Evolutionary conservation across 1,140 invertebrate species (phyloP), one percentile per base, ranked within the genome.

Genomic region (Calephelis nemesis): DNA sequence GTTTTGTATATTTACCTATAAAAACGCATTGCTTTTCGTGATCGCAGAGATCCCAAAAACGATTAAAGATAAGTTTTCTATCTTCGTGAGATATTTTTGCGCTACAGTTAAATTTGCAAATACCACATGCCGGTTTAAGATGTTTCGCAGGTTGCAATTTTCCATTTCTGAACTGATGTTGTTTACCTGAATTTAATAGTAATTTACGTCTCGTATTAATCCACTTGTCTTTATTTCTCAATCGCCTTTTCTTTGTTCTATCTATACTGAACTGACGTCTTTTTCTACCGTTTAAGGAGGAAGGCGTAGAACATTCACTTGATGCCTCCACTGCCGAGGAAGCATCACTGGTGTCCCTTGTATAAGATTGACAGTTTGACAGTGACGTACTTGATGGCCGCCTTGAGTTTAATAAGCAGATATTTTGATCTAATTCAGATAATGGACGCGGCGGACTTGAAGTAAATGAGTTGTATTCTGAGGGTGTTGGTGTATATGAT

Each of bases 281-380:
- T 64, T 64, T 69, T 69, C 62, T 69, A 64, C 68, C 50, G 39
- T 69, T 69, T 69, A 58, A 64, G 0, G 62, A 64, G 49, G 62
- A 69, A 64, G 68, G 68, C 49, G 68, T 69, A 64, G 67, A 69
- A 64, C 62, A 69, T 64, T 69, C 68, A 64, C 68, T 64, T 69
- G 68, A 69, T 15, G 68, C 68, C 13, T 69, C 68, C 39, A 58
- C 62, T 64, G 68, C 68, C 62, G 68, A 69, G 47, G 68, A 69
- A 69, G 63, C 63, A 65, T 70, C 63, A 65, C 45, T 65, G 68
- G 63, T 65, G 15, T 62, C 15, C 5, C 11, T 60, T 50, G 13
- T 65, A 45, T 13, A 48, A 70, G 68, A 65, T 65, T 7, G 52
- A 62, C 63, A 65, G 40, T 65, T 65, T 52, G 49, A 52, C 4